A percentile compares a stretch with the other conserved stretches of the same genome.
phyloP scores from a whole-genome alignment of 1,140 invertebrate species.

The Gryon sp. region DNA sequence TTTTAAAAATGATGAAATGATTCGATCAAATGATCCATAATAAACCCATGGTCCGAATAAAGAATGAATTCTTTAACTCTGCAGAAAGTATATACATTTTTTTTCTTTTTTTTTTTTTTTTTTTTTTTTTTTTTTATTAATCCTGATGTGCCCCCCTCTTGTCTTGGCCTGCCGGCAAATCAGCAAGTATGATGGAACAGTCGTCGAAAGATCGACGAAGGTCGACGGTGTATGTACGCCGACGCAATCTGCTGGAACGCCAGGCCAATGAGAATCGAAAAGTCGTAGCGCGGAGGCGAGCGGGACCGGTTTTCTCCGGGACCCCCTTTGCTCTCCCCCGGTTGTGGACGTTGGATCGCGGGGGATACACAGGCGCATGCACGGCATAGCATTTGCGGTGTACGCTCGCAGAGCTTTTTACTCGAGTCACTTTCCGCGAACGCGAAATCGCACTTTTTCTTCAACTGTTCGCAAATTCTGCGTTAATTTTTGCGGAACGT shows the following conservation, averaged over 20 bases:
- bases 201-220: constrained; percentile 64
- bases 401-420: constrained; percentile 35
- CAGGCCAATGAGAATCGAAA: constrained; percentile 63
- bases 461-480: not conserved
- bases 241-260: constrained; percentile 56
- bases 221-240: constrained; percentile 61
- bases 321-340: constrained; percentile 30
- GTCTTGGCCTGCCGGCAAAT: constrained; percentile 10
- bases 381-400: constrained; percentile 48
- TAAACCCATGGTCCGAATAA: not conserved
- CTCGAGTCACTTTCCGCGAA: constrained; percentile 50
- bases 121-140: constrained; percentile 1
- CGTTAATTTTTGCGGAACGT: not conserved
- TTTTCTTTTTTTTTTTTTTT: too few species aligned
- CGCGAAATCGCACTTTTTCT: constrained; percentile 47
- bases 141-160: constrained; percentile 1
- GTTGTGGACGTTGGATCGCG: constrained; percentile 42
- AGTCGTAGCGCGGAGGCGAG: constrained; percentile 59
- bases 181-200: constrained; percentile 53
- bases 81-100: too few species aligned
- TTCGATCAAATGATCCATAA: too few species aligned
- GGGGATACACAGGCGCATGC: constrained; percentile 49
- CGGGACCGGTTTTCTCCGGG: constrained; percentile 61
- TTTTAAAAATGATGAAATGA: too few species aligned
- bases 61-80: too few species aligned